Conservation (phyloP, 2,113 vertebrate species). For the Uropsilus gracilis region DNA sequence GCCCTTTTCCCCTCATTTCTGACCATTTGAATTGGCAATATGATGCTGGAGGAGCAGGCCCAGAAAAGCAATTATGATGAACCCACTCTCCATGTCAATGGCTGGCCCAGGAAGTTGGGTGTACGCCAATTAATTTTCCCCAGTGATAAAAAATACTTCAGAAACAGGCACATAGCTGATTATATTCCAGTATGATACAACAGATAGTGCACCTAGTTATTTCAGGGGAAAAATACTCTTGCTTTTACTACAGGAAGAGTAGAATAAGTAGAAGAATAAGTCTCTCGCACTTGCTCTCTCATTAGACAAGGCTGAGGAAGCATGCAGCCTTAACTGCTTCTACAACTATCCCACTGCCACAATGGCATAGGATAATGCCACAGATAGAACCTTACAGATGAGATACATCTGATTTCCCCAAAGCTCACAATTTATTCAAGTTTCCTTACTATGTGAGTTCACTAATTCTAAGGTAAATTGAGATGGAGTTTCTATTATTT, state of each 20-base stretch:
- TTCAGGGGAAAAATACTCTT: neutral
- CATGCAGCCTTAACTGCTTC: neutral
- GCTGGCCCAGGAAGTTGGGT: neutral
- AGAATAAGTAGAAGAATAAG: neutral
- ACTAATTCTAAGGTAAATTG: neutral
- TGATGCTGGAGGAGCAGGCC: neutral
- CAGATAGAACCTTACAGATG: neutral
- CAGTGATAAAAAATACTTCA: neutral
- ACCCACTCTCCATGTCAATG: neutral
- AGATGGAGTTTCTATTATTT: neutral
- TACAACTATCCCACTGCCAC: neutral
- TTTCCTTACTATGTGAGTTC: neutral
- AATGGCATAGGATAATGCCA: fast-evolving
- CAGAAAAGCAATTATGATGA: neutral
- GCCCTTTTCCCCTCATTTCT: neutral
- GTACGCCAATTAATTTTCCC: neutral
- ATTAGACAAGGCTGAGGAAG: neutral
- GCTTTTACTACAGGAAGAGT: neutral
- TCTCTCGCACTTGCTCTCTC: neutral
- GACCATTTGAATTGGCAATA: neutral
- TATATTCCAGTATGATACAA: neutral
- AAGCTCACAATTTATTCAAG: neutral
- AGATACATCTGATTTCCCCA: neutral
- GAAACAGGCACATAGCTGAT: neutral
- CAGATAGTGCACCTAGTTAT: neutral